These are phyloP conservation scores for Artemia sinica DNA, from an alignment of 2,888 invertebrate species.

Conservation along the genomic window DNA sequence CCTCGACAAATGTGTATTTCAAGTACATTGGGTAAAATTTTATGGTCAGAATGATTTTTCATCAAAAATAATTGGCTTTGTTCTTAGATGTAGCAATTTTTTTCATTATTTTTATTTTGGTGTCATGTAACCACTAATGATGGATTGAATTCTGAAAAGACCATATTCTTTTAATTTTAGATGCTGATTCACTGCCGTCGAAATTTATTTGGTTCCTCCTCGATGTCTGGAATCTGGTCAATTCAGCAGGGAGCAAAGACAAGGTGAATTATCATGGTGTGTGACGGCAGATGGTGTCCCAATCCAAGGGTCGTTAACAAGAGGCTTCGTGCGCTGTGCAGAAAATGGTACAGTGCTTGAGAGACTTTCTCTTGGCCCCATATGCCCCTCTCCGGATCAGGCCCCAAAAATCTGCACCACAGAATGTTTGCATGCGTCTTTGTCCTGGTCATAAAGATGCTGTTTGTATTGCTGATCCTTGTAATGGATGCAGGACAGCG, in stretches of 20 bases:
- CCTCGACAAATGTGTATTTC: too few relatives aligned
- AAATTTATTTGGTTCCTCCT: conserved; percentile 29
- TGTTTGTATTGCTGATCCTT: conserved; percentile 31
- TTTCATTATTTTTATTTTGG: too few relatives aligned
- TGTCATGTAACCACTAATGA: too few relatives aligned
- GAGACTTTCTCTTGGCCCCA: conserved; percentile 26
- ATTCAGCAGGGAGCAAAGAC: conserved; percentile 28
- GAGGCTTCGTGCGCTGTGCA: conserved; percentile 27
- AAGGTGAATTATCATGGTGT: conserved; percentile 30
- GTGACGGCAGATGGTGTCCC: conserved; percentile 27
- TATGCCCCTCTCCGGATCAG: conserved; percentile 27
- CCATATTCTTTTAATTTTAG: too few relatives aligned
- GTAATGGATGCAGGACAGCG: conserved; percentile 29
- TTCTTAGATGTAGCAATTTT: too few relatives aligned
- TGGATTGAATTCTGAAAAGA: too few relatives aligned
- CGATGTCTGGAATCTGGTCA: conserved; percentile 28
- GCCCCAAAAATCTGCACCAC: conserved; percentile 29
- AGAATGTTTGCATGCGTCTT: conserved; percentile 28
- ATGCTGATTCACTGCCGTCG: conserved; percentile 21
- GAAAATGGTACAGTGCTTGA: conserved; percentile 27
- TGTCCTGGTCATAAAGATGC: conserved; percentile 30
- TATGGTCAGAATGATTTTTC: too few relatives aligned
- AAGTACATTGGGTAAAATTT: too few relatives aligned
- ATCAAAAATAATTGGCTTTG: too few relatives aligned
- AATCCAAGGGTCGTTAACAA: conserved; percentile 27